Percentiles rank a stretch among this genome's conserved stretches.
phyloP scores from a whole-genome alignment of 1,140 invertebrate species.

The Mycetomoellerius zeteki region DNA sequence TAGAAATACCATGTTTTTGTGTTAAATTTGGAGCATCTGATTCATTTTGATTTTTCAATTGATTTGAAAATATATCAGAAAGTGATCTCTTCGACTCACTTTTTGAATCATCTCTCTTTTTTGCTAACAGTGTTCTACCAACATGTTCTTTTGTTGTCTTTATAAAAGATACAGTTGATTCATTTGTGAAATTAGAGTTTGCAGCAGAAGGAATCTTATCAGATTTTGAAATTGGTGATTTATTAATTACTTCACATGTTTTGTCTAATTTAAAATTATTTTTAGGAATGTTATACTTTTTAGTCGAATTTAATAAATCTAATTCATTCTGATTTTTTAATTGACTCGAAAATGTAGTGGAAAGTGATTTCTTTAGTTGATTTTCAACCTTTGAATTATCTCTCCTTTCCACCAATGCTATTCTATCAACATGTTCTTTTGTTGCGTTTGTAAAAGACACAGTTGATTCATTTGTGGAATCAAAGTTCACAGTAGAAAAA shows the following conservation, averaged over 20 bases:
- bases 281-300: slow-evolving; percentile 19
- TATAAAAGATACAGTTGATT: slow-evolving; percentile 73
- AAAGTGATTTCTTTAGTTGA: slow-evolving; percentile 79
- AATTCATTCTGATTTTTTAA: neutral
- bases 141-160: slow-evolving; percentile 73
- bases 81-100: slow-evolving; percentile 79
- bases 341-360: slow-evolving; percentile 78
- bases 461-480: slow-evolving; percentile 40
- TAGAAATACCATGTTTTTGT: slow-evolving; percentile 9
- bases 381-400: slow-evolving; percentile 12
- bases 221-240: neutral
- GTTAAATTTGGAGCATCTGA: neutral
- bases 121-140: slow-evolving; percentile 80
- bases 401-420: slow-evolving; percentile 79
- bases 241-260: neutral
- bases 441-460: slow-evolving; percentile 77
- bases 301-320: neutral
- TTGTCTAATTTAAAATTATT: neutral
- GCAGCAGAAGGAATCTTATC: neutral
- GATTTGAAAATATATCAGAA: slow-evolving; percentile 80
- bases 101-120: slow-evolving; percentile 69
- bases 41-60: neutral
- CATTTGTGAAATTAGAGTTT: slow-evolving; percentile 4
- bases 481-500: neutral
- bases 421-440: slow-evolving; percentile 74